Base-by-base conservation (phyloP, 1,140 invertebrate species). In the Orchesella cincta region DNA sequence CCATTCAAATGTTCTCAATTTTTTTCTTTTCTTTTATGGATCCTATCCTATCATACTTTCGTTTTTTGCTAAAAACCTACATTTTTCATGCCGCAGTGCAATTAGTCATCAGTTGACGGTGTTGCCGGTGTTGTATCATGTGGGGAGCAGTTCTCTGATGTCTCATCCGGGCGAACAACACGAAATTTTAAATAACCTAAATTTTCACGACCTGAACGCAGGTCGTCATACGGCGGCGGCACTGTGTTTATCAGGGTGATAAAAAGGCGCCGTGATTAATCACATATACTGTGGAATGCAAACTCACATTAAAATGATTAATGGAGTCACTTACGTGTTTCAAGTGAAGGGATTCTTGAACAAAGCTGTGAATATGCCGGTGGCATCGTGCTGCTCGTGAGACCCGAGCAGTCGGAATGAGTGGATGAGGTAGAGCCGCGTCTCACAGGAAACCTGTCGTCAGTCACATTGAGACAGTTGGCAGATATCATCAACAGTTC, bases 241-340 rank as follows among this genome's bases (percentile, higher is more conserved):
- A 67, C 62, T 67, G n/a, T 14, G 23, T n/a, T 8, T 3, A 67
- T 31, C 3, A 31, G 12, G 3, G 12, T 67, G 3, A 3, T 18
- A 31, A 26, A 33, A 67, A 46, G 39, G 8, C 39, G 8, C 20
- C 39, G 20, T 20, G 39, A 20, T 46, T 46, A 8, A 8, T 20
- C 39, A 12, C 39, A 12, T 46, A n/a, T n/a, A n/a, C n/a, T n/a
- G n/a, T n/a, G n/a, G n/a, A n/a, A n/a, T n/a, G n/a, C n/a, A n/a
- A n/a, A n/a, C n/a, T n/a, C n/a, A n/a, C n/a, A n/a, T n/a, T n/a
- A n/a, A n/a, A n/a, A n/a, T n/a, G n/a, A n/a, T n/a, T n/a, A n/a
- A 46, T 46, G 39, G 39, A 46, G 5, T 46, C 5, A 57, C 67
- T 73, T 73, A 73, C 71, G 46, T 39, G 71, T 73, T 16, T 73